A percentile compares a stretch with the other conserved stretches of the same genome.
Evolutionary conservation across 2,888 invertebrate species (phyloP).

Genomic region (Drosophila algonquin): DNA sequence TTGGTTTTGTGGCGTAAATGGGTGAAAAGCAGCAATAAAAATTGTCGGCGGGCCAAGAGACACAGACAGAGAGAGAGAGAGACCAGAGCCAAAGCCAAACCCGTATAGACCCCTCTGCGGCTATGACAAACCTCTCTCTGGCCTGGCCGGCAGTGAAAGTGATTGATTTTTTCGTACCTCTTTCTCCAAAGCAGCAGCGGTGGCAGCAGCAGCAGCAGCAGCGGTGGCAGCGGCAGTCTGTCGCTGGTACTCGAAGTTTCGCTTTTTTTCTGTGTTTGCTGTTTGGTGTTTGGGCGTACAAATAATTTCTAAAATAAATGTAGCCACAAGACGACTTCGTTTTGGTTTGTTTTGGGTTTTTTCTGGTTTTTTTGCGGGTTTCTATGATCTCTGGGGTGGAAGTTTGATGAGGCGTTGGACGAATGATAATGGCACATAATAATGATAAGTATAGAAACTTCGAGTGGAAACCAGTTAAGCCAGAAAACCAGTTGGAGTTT

Average conservation of each 20-base stretch:
- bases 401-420: conserved; percentile 35
- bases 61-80: conserved; percentile 4
- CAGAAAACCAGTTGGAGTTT: conserved; percentile 7
- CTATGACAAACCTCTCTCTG: conserved; percentile 55
- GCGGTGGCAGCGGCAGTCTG: neutral
- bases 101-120: conserved; percentile 20
- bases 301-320: conserved; percentile 39
- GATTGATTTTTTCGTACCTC: conserved; percentile 60
- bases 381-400: conserved; percentile 16
- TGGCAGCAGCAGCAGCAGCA: neutral
- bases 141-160: conserved; percentile 65
- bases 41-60: conserved; percentile 45
- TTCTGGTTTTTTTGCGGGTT: conserved; percentile 11
- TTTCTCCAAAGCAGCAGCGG: conserved; percentile 4
- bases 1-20: conserved; percentile 55
- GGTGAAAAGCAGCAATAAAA: conserved; percentile 68
- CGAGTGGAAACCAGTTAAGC: conserved; percentile 32
- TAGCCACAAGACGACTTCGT: conserved; percentile 3
- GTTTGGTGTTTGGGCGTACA: conserved; percentile 31
- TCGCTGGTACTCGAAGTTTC: conserved; percentile 51
- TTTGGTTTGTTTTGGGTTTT: conserved; percentile 12
- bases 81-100: conserved; percentile 29
- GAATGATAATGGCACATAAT: conserved; percentile 37
- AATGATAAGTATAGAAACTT: conserved; percentile 44
- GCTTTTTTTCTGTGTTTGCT: conserved; percentile 54